Base-by-base conservation (phyloP, 1,140 invertebrate genomes). In the Pseudachorutes palmiensis region DNA sequence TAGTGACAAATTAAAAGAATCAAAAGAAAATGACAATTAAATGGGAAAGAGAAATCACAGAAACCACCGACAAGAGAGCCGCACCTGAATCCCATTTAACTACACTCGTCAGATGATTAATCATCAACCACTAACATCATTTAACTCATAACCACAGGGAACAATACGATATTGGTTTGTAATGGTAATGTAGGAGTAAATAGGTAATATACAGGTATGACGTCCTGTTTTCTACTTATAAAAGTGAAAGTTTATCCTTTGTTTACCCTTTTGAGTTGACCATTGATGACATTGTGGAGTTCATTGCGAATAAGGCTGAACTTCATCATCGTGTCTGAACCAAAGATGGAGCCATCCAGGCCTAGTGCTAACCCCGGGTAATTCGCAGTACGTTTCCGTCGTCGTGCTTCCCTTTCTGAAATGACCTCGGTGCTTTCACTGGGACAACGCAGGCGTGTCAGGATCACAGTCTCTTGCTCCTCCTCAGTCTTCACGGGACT, bases 321-420 rank as follows among this genome's bases (percentile, higher is more conserved):
- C 80, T 95, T 97, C 88, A 98, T 97, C 86, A 96, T 88, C 1
- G 94, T 96, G 78, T 96, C 94, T 57, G 94, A 96, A 76, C 91
- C 94, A 78, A 97, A 95, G 76, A 94, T 90, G 26, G 91, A 93
- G 69, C 86, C 86, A 69, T 86, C 86, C 33, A 74, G 68, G 26
- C 90, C 91, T 74, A 95, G 93, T 0, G 91, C 91, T 9, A 96
- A 79, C 2, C 92, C 92, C 0, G 92, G 92, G 81, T 95, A 96
- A 77, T 94, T 92, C 2, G 90, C 85, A 78, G 90, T 93, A 78
- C 90, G 81, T 72, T 85, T 79, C 68, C 87, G 81, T 49, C 86
- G 79, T 61, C 90, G 82, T 48, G 85, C 87, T 74, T 92, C 90
- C 67, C 90, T 82, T 75, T 90, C 90, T 29, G 91, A 89, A 51